Base-by-base conservation (phyloP, 64 coral and sea anemone genomes). In the Porites lutea region DNA sequence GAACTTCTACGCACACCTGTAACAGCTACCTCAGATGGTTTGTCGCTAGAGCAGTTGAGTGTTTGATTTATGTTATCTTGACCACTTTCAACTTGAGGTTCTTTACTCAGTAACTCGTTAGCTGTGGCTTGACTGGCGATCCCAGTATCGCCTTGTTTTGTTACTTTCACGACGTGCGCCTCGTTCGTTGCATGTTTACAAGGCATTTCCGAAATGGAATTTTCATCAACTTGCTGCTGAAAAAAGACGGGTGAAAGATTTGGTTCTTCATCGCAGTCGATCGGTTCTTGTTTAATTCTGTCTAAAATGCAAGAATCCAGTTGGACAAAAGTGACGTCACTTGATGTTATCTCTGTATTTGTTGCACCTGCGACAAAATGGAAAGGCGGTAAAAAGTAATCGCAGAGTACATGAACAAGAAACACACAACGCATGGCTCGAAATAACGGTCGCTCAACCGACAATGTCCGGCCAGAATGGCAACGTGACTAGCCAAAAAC, bases 261-360 rank as follows among this genome's bases (percentile, higher is more conserved):
- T 3, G 45, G 62, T 6, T 44, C 19, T 52, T 84, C 62, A 68
- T 22, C 16, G 37, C 45, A 12, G n/a, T 84, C 81, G 9, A 46
- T n/a, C 51, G 63, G 81, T 48, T 84, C 81, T 84, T 49, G n/a
- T 52, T 84, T 84, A 47, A 84, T 68, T 64, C 46, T 65, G 44
- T 69, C 47, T 43, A 84, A 67, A 68, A 84, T 66, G 47, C 16
- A 49, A 52, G 47, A 47, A 51, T 84, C 63, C 47, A 84, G 22
- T 6, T 84, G 81, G 3, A 84, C 81, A 0, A 68, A 45, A 69
- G 61, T n/a, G 19, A 68, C 62, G 13, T 47, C 81, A 6, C 0
- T 57, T 57, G 54, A n/a, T 20, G 16, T 84, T 46, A 50, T 65
- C 47, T 84, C 62, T 6, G 47, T 64, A 2, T 18, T 48, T 52